Evolutionary conservation across 2,888 invertebrate species (phyloP).

Genomic region (Plemyria rubiginata): DNA sequence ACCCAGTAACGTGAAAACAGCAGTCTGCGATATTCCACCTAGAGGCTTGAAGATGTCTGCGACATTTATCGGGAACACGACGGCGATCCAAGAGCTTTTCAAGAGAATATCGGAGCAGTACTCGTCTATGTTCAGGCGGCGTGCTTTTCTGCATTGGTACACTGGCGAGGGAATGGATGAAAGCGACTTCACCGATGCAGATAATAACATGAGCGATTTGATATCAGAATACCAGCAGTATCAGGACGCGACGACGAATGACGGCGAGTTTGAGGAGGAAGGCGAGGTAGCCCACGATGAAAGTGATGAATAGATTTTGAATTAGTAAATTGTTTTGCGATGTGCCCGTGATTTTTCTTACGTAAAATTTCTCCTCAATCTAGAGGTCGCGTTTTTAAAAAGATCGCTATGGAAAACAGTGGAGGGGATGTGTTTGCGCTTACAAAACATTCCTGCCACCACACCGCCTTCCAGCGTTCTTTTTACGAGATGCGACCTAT

Average conservation of each 20-base stretch:
- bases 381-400: no score
- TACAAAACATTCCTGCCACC: no score
- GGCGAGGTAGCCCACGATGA: conserved; percentile 73
- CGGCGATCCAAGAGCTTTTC: conserved; percentile 94
- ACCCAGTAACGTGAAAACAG: conserved; percentile 91
- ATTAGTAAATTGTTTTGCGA: conserved; percentile 20
- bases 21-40: conserved; percentile 92
- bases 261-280: conserved; percentile 88
- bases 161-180: conserved; percentile 98
- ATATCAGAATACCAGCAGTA: conserved; percentile 97
- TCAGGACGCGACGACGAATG: conserved; percentile 94
- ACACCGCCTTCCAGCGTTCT: no score
- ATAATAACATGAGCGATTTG: conserved; percentile 95
- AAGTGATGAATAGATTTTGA: conserved; percentile 43
- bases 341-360: not conserved
- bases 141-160: conserved; percentile 98
- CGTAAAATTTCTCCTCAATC: no score
- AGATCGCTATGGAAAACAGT: no score
- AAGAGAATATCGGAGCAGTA: conserved; percentile 94
- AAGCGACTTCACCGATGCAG: conserved; percentile 97
- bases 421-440: no score
- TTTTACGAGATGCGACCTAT: no score
- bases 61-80: conserved; percentile 94
- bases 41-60: conserved; percentile 92
- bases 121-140: conserved; percentile 95